Evolutionary conservation across 2,888 invertebrate species (phyloP).

Genomic region (Tipula vernalis): DNA sequence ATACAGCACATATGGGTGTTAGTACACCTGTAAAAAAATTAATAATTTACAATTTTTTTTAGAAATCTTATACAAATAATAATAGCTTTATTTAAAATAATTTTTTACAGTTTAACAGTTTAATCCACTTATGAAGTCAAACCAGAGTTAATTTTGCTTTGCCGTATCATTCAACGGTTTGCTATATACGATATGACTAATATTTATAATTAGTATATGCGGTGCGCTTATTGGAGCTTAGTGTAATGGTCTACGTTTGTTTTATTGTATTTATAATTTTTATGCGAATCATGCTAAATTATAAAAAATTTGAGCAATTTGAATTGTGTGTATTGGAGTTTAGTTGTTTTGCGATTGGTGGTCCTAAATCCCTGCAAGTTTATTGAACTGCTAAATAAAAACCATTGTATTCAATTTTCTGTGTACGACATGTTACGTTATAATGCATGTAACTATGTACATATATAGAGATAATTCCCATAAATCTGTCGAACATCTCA

Average conservation of each 20-base stretch:
- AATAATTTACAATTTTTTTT: not conserved
- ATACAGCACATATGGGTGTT: slow-evolving; percentile 74
- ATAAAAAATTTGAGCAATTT: not conserved
- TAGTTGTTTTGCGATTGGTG: not conserved
- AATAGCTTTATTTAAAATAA: not conserved
- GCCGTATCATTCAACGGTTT: not conserved
- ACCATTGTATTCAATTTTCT: too few species aligned
- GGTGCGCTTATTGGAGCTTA: not conserved
- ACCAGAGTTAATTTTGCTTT: not conserved
- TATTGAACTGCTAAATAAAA: too few species aligned
- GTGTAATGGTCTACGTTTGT: not conserved
- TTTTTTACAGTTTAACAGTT: not conserved
- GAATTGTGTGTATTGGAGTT: not conserved
- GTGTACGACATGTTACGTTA: too few species aligned
- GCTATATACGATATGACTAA: not conserved
- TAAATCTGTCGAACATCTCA: not conserved
- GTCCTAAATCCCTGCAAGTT: not conserved
- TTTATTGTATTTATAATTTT: not conserved
- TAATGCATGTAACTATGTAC: not conserved
- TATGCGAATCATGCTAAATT: not conserved
- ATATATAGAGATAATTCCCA: not conserved
- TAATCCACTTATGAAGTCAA: not conserved
- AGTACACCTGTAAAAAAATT: slow-evolving; percentile 46
- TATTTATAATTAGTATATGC: not conserved
- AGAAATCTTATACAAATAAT: not conserved